Conservation (phyloP, 2,888 invertebrate species). For the Acanthococcus lagerstroemiae region DNA sequence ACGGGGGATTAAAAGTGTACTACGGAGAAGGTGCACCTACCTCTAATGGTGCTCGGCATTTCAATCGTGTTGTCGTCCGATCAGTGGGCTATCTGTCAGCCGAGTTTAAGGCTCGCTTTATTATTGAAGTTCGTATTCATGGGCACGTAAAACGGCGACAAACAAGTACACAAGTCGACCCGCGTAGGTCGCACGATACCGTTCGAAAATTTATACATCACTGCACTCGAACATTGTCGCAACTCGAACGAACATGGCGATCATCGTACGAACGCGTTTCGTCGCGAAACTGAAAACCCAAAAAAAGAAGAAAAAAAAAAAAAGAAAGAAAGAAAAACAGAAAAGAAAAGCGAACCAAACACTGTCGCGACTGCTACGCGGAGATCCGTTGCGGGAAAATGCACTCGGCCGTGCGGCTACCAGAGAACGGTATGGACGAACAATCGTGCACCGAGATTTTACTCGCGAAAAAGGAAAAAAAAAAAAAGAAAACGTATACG, state of each 20-base stretch:
- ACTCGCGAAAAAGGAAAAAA: too few species aligned
- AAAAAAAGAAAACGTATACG: too few species aligned
- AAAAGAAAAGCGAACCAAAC: too few species aligned
- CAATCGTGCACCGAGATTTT: too few species aligned
- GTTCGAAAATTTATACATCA: slow-evolving; percentile 3
- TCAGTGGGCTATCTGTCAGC: slow-evolving; percentile 12
- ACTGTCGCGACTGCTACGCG: too few species aligned
- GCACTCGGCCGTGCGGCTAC: too few species aligned
- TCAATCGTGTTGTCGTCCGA: neutral
- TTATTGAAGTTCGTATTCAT: slow-evolving; percentile 18
- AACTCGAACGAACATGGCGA: neutral
- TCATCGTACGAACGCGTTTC: neutral
- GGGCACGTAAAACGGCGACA: slow-evolving; percentile 14
- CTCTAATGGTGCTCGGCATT: slow-evolving; percentile 30
- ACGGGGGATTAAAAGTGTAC: too few species aligned
- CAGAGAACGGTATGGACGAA: too few species aligned
- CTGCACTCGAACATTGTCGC: neutral
- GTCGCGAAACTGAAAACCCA: too few species aligned
- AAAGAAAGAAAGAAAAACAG: too few species aligned
- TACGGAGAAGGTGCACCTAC: slow-evolving; percentile 5
- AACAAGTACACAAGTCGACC: neutral
- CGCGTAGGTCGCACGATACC: slow-evolving; percentile 1
- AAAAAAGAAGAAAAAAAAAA: too few species aligned
- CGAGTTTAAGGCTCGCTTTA: slow-evolving; percentile 27
- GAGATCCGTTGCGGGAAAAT: too few species aligned